A percentile compares a stretch with the other conserved stretches of the same genome.
These are phyloP conservation scores for Diceros bicornis DNA, from an alignment of 2,797 vertebrate species.

Conservation along the genomic window DNA sequence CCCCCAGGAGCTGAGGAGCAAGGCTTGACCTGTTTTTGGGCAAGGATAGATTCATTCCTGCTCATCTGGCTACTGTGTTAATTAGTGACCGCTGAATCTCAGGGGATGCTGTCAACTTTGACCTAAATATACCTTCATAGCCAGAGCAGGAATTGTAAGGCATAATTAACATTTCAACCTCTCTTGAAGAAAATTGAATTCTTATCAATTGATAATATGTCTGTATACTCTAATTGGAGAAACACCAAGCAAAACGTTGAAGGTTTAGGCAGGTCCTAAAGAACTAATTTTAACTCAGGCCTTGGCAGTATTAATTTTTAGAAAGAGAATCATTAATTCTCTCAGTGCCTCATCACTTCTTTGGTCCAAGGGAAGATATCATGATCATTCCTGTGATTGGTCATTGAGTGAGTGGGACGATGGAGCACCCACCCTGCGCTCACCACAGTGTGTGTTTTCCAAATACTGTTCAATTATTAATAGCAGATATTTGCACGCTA, in stretches of 20 bases:
- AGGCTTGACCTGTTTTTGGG: background rate
- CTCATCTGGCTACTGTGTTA: rapidly evolving
- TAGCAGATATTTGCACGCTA: background rate
- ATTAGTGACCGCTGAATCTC: rapidly evolving
- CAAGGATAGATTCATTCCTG: too few relatives aligned
- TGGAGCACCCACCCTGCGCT: background rate
- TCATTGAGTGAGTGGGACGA: too few relatives aligned
- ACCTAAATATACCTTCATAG: background rate
- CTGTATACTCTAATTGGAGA: background rate
- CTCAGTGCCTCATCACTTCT: rapidly evolving
- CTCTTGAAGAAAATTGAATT: background rate
- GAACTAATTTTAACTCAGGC: background rate
- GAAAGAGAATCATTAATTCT: background rate
- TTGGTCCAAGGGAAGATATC: background rate
- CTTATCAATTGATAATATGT: background rate
- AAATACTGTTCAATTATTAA: too few relatives aligned
- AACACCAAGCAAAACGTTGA: background rate
- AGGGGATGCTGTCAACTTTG: background rate
- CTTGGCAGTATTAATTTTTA: background rate
- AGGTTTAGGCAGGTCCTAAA: background rate
- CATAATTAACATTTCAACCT: background rate
- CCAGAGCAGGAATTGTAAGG: background rate
- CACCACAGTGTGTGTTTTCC: background rate
- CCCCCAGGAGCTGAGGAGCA: background rate
- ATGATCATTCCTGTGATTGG: rapidly evolving